phyloP scores from a whole-genome alignment of 2,888 invertebrate species.

The Eugnorisma glareosa region DNA sequence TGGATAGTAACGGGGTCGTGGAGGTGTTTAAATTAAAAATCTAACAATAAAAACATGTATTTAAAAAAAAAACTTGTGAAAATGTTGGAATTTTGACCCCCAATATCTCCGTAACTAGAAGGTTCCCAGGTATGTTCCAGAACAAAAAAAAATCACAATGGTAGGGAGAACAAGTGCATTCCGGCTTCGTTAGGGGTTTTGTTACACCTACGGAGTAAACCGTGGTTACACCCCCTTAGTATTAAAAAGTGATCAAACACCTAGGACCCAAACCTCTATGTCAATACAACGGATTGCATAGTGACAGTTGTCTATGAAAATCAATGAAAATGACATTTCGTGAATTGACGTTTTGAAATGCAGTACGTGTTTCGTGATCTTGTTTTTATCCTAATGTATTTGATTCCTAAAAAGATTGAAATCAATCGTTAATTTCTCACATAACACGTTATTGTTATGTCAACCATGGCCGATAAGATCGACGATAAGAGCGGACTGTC shows the following conservation, averaged over 20 bases:
- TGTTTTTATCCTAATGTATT: conserved; percentile 20
- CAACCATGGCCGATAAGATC: conserved; percentile 74
- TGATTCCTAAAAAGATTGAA: neutral
- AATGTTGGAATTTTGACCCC: no score
- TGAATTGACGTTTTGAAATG: conserved; percentile 31
- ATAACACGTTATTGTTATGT: neutral
- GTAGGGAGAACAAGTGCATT: no score
- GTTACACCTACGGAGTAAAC: no score
- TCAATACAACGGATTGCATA: neutral
- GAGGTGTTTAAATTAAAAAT: no score
- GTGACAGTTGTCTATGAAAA: conserved; percentile 22
- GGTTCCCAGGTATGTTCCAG: no score
- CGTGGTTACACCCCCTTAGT: no score
- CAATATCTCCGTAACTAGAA: no score
- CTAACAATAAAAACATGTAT: no score
- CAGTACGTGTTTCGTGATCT: conserved; percentile 37
- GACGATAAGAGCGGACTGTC: conserved; percentile 90
- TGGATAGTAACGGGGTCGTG: no score
- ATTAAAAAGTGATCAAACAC: neutral
- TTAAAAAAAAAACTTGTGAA: no score
- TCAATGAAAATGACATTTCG: conserved; percentile 29
- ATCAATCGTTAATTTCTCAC: neutral
- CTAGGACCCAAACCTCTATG: conserved; percentile 3
- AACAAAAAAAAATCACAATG: no score
- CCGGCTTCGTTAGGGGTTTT: no score